phyloP scores from a whole-genome alignment of 2,113 vertebrate species.

The Nanger granti region DNA sequence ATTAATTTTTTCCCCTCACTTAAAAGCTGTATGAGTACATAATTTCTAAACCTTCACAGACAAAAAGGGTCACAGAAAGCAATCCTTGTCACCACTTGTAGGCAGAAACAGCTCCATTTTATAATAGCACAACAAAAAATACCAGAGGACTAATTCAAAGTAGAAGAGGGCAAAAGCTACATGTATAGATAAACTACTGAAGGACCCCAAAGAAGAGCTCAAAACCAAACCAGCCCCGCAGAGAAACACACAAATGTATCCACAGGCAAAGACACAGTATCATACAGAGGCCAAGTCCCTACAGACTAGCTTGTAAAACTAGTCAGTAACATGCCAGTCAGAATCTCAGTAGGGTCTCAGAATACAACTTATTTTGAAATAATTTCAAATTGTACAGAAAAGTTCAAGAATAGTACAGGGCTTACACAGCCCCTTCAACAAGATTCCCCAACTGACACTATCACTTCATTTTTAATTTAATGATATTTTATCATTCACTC shows the following conservation, averaged over 20 bases:
- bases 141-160: constrained; percentile 5
- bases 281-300: background rate
- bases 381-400: background rate
- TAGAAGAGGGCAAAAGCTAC: background rate
- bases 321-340: background rate
- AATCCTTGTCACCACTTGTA: background rate
- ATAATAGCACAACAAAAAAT: background rate
- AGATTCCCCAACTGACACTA: background rate
- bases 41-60: background rate
- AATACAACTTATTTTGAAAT: background rate
- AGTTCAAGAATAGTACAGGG: background rate
- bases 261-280: background rate
- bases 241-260: background rate
- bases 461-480: background rate
- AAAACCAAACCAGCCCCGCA: background rate
- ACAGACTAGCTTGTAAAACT: background rate
- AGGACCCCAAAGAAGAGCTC: background rate
- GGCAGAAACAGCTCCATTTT: background rate
- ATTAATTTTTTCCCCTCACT: background rate
- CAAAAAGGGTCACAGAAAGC: constrained; percentile 2
- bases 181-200: background rate
- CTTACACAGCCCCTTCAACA: background rate
- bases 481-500: background rate
- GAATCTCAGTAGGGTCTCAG: background rate
- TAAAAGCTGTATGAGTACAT: background rate